A percentile compares a stretch with the other conserved stretches of the same genome.
phyloP scores from a whole-genome alignment of 2,888 invertebrate species.

The Trissonchulus sp. region DNA sequence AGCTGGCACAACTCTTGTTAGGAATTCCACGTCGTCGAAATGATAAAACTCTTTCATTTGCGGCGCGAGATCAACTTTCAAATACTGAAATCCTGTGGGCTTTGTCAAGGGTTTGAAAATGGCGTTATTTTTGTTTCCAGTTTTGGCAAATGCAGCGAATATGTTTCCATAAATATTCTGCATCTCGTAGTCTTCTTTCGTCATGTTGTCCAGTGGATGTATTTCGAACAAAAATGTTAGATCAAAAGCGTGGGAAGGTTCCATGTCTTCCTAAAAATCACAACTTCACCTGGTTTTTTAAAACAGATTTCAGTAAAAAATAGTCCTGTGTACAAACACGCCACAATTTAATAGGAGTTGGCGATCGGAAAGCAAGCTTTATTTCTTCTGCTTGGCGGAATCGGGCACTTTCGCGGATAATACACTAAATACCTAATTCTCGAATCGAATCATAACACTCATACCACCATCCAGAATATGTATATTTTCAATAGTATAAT shows the following conservation, averaged over 20 bases:
- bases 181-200: conserved; percentile 19
- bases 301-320: no score
- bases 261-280: not conserved
- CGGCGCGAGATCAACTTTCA: conserved; percentile 1
- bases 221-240: conserved; percentile 30
- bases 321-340: no score
- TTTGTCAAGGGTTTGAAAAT: not conserved
- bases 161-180: conserved; percentile 1
- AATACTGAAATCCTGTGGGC: conserved; percentile 19
- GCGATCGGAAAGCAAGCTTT: no score
- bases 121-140: not conserved
- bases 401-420: no score
- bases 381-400: no score
- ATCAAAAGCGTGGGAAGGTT: conserved; percentile 30
- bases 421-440: no score
- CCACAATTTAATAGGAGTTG: no score
- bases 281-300: no score
- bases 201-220: conserved; percentile 23
- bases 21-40: conserved; percentile 18
- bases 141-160: conserved; percentile 29
- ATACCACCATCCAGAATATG: no score
- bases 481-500: no score
- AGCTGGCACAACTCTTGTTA: not conserved
- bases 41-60: conserved; percentile 18
- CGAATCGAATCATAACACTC: no score